Conservation (phyloP, 2,797 vertebrate species). For the Dallia pectoralis region DNA sequence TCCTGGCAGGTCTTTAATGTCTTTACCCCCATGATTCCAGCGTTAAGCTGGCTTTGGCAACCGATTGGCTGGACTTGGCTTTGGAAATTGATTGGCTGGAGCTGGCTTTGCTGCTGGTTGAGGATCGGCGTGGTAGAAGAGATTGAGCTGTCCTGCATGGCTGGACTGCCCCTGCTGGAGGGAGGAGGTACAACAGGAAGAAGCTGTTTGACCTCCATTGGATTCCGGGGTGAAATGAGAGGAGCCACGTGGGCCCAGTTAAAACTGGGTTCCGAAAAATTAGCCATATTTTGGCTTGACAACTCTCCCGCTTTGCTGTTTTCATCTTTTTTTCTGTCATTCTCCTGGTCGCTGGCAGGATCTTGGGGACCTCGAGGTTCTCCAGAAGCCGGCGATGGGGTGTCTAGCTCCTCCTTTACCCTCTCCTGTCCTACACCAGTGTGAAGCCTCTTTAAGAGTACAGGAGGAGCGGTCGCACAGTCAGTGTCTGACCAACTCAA, state of each 20-base stretch:
- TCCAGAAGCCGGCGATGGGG: constrained; percentile 11
- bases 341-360: constrained; percentile 16
- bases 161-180: constrained; percentile 59
- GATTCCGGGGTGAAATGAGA: constrained; percentile 73
- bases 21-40: constrained; percentile 40
- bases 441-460: constrained; percentile 55
- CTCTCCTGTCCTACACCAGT: constrained; percentile 37
- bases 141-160: constrained; percentile 77
- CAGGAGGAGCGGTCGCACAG: constrained; percentile 56
- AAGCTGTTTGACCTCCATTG: constrained; percentile 40
- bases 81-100: constrained; percentile 32
- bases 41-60: constrained; percentile 69
- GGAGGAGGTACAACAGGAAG: constrained; percentile 27
- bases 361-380: constrained; percentile 18
- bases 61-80: constrained; percentile 47
- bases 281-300: constrained; percentile 51
- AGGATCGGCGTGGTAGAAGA: constrained; percentile 64
- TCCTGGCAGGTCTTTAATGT: constrained; percentile 38
- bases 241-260: constrained; percentile 84
- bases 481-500: constrained; percentile 75
- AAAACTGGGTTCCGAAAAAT: constrained; percentile 75
- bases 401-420: constrained; percentile 22
- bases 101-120: constrained; percentile 23
- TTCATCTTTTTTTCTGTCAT: constrained; percentile 32
- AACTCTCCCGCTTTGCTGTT: background rate